Conservation (phyloP, 2,113 vertebrate genomes). For the Meles meles region DNA sequence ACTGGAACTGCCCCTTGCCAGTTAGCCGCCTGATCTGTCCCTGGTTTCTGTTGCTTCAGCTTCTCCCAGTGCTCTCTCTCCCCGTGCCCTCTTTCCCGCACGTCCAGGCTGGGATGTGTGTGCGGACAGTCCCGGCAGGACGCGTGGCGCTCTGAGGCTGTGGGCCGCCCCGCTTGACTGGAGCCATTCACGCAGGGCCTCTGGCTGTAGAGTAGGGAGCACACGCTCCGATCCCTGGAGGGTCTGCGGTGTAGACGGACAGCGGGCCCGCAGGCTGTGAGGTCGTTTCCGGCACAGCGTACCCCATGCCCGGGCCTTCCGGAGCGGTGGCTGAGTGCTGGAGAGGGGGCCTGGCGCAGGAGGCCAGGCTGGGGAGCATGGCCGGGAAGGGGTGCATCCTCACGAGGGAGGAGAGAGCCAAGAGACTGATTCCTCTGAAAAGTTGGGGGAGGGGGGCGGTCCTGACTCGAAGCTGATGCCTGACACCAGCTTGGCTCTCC, state of each 20-base stretch:
- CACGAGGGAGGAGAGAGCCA: too few species aligned
- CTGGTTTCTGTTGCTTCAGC: background rate
- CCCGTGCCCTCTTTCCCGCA: background rate
- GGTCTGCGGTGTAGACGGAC: background rate
- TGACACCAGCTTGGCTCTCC: accelerated
- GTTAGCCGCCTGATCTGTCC: background rate
- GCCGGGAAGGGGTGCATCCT: too few species aligned
- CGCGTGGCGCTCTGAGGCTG: accelerated
- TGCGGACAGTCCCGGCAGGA: too few species aligned
- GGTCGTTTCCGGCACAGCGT: too few species aligned
- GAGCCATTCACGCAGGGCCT: accelerated
- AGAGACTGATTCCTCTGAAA: too few species aligned
- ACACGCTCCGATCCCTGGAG: accelerated
- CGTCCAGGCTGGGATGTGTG: too few species aligned
- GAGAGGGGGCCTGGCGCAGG: too few species aligned
- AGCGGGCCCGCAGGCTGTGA: too few species aligned
- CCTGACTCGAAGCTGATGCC: background rate
- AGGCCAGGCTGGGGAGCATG: too few species aligned
- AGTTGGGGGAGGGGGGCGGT: background rate
- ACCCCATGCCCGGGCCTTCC: too few species aligned
- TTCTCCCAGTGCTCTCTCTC: background rate
- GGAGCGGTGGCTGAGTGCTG: too few species aligned
- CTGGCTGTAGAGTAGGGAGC: too few species aligned
- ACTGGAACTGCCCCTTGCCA: background rate
- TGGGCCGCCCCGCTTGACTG: accelerated